Evolutionary conservation across 2,113 vertebrate genomes (phyloP).

Genomic region (Micronycteris hirsuta): DNA sequence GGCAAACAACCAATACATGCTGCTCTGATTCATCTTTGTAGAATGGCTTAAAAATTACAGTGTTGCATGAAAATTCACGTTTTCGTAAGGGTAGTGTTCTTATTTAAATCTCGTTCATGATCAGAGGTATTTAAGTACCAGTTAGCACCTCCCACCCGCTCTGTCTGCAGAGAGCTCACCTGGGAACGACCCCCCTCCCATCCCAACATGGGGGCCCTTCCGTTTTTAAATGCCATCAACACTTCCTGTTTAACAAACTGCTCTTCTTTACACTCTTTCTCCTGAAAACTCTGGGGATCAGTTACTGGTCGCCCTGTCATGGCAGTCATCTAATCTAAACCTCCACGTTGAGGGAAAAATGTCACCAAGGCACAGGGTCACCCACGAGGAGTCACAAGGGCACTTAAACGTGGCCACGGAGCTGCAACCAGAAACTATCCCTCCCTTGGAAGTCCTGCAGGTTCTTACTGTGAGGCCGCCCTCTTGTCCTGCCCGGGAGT

Average conservation of each 20-base stretch:
- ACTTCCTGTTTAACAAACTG: not conserved
- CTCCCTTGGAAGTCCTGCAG: not conserved
- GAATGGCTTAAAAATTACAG: not conserved
- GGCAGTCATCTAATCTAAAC: not conserved
- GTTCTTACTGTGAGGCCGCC: fast-evolving
- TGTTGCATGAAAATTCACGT: not conserved
- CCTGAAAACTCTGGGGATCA: not conserved
- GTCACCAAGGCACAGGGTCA: not conserved
- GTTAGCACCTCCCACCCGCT: not conserved
- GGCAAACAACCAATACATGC: not conserved
- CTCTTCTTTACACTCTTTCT: not conserved
- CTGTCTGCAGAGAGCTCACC: not conserved
- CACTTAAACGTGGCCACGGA: not conserved
- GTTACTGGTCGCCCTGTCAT: not conserved
- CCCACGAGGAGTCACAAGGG: not conserved
- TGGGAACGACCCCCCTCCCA: not conserved
- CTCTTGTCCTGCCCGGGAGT: fast-evolving
- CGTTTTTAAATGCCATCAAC: not conserved
- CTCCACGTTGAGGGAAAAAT: not conserved
- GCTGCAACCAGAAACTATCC: fast-evolving
- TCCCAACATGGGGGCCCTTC: fast-evolving
- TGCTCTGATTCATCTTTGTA: not conserved
- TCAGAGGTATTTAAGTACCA: not conserved
- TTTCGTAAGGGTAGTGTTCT: not conserved
- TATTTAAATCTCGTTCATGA: not conserved